Evolutionary conservation across 2,797 vertebrate species (phyloP).

Genomic region (Thalassophryne amazonica): DNA sequence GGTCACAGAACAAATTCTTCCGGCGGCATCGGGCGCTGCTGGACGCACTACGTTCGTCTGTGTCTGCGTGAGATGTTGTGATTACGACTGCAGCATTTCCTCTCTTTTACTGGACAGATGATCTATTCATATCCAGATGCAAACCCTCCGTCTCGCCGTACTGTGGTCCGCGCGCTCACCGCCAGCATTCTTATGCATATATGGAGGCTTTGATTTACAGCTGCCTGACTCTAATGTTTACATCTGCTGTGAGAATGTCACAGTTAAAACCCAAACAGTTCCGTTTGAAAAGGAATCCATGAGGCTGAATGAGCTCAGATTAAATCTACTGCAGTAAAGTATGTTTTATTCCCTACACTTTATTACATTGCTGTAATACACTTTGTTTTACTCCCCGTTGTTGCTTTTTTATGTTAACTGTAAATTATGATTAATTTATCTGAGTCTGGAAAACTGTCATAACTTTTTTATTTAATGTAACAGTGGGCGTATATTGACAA

Average conservation of each 20-base stretch:
- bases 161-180: constrained; percentile 4
- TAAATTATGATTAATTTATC: too few relatives aligned
- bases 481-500: too few relatives aligned
- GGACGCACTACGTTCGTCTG: not conserved
- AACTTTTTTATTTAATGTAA: too few relatives aligned
- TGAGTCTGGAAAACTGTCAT: too few relatives aligned
- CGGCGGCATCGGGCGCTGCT: not conserved
- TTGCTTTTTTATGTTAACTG: too few relatives aligned
- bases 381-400: too few relatives aligned
- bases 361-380: too few relatives aligned
- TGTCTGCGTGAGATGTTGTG: not conserved
- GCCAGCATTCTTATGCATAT: constrained; percentile 19
- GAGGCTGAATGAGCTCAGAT: too few relatives aligned
- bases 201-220: constrained; percentile 1
- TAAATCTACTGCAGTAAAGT: too few relatives aligned
- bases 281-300: too few relatives aligned
- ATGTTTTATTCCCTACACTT: too few relatives aligned
- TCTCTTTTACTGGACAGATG: not conserved
- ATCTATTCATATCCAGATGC: not conserved
- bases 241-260: not conserved
- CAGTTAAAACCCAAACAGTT: not conserved
- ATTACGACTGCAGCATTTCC: constrained; percentile 25
- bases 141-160: not conserved
- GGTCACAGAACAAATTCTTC: constrained; percentile 32
- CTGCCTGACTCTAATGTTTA: not conserved